phyloP scores from a whole-genome alignment of 2,888 invertebrate genomes.

The Beris chalybata region DNA sequence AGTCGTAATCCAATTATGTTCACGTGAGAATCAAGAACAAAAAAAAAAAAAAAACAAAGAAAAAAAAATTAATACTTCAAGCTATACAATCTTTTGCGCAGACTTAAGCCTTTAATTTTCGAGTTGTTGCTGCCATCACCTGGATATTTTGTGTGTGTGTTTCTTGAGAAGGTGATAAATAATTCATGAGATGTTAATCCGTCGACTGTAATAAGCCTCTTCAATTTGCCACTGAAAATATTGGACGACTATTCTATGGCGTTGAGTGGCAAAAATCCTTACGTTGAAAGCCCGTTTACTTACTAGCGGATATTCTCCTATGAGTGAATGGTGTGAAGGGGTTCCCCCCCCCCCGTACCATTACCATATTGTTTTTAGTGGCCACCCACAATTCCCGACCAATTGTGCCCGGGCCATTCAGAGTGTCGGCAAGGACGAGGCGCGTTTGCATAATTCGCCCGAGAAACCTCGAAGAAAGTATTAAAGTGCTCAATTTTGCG shows the following conservation, averaged over 20 bases:
- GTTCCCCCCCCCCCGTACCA: no score
- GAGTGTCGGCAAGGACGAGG: not conserved
- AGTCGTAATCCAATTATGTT: no score
- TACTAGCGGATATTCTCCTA: not conserved
- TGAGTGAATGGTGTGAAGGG: not conserved
- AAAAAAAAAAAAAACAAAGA: no score
- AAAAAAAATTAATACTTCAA: no score
- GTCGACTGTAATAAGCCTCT: conserved; percentile 25
- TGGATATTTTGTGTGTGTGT: conserved; percentile 1
- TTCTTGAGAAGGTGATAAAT: conserved; percentile 8
- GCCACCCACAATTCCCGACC: not conserved
- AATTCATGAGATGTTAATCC: conserved; percentile 32
- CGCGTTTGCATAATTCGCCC: conserved; percentile 25
- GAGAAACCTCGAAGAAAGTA: not conserved
- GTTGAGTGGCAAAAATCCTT: conserved; percentile 8
- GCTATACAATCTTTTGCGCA: no score
- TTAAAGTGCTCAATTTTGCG: conserved; percentile 21
- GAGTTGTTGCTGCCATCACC: not conserved
- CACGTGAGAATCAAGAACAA: no score
- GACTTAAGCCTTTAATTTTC: conserved; percentile 24
- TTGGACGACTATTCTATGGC: conserved; percentile 15
- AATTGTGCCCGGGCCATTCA: not conserved
- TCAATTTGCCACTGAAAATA: conserved; percentile 30
- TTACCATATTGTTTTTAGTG: no score
- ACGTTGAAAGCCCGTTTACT: not conserved